These are phyloP conservation scores for Tetragnatha versicolor DNA, from an alignment of 1,140 invertebrate species.

Conservation along the genomic window DNA sequence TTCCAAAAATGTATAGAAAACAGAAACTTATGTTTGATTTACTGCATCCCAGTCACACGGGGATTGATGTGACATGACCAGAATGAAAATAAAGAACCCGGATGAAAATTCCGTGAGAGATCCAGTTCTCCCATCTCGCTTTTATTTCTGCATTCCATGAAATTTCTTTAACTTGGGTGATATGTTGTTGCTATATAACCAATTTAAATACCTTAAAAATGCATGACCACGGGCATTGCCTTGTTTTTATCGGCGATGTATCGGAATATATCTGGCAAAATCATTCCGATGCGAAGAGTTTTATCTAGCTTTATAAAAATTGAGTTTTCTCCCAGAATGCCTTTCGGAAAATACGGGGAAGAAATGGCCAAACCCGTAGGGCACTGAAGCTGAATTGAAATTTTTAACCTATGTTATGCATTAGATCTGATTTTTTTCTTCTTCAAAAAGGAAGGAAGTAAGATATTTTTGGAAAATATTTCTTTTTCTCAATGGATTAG, in stretches of 20 bases:
- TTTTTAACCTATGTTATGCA: slow-evolving; percentile 21
- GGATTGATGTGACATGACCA: too few species aligned
- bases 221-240: neutral
- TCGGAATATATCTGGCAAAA: neutral
- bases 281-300: neutral
- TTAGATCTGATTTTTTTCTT: neutral
- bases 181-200: neutral
- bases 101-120: too few species aligned
- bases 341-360: neutral
- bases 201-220: slow-evolving; percentile 7
- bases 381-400: neutral
- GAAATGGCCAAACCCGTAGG: neutral
- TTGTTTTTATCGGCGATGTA: neutral
- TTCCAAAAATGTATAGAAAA: too few species aligned
- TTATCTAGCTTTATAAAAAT: slow-evolving; percentile 14
- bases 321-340: slow-evolving; percentile 4
- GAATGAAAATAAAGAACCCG: too few species aligned
- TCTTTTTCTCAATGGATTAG: too few species aligned
- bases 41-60: too few species aligned
- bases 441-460: too few species aligned
- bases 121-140: too few species aligned
- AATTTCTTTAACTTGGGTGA: too few species aligned
- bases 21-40: too few species aligned
- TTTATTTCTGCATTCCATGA: too few species aligned
- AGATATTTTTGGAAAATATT: too few species aligned